phyloP scores from a whole-genome alignment of 2,797 vertebrate genomes.

The Salmo trutta region DNA sequence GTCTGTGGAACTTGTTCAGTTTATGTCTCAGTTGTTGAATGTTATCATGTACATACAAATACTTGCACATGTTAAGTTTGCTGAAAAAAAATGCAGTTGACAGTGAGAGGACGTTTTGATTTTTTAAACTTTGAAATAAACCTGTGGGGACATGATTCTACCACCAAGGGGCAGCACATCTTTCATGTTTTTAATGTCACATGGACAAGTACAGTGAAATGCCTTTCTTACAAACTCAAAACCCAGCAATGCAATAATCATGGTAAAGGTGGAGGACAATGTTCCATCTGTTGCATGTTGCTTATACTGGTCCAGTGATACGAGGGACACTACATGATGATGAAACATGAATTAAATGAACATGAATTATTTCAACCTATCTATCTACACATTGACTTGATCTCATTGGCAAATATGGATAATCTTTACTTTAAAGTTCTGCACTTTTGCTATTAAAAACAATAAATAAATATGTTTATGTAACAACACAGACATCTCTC shows the following conservation, averaged over 20 bases:
- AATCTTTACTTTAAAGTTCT: background rate
- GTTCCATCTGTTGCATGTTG: background rate
- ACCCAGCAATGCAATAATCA: background rate
- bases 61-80: too few species aligned
- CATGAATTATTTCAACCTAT: background rate
- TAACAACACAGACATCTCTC: too few species aligned
- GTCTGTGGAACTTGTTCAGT: too few species aligned
- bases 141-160: background rate
- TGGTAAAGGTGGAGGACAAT: background rate
- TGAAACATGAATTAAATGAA: background rate
- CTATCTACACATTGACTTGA: background rate
- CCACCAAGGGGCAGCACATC: conserved; percentile 1
- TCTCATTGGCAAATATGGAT: background rate
- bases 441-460: background rate
- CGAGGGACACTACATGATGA: background rate
- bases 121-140: background rate
- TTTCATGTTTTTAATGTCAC: too few species aligned
- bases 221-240: too few species aligned
- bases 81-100: too few species aligned
- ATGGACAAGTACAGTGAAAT: too few species aligned
- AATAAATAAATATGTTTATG: background rate
- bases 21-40: too few species aligned
- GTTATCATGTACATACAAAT: too few species aligned
- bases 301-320: background rate
- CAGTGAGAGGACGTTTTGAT: too few species aligned